Evolutionary conservation across 2,113 vertebrate genomes (phyloP), one percentile per base, ranked within the genome.

Genomic region (Equus quagga): DNA sequence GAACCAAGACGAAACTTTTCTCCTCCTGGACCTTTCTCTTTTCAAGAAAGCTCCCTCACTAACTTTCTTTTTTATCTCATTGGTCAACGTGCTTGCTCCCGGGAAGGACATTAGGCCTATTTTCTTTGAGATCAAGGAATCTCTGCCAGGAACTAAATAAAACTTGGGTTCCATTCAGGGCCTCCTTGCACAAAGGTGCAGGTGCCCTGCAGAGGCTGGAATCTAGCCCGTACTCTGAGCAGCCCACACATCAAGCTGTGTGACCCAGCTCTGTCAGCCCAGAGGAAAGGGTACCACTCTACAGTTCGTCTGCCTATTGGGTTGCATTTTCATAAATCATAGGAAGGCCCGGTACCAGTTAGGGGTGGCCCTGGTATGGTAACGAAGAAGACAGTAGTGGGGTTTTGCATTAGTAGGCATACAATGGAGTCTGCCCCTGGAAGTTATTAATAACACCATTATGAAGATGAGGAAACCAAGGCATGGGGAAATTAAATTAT

Each of bases 381-480:
- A 70, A 28, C 75, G 49, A 94, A 54, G 84, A 96, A 84, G 58
- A 56, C 21, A 80, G 10, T 82, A n/a, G 23, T 64, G 33, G n/a
- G 15, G 46, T 69, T 88, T 93, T 58, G 26, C 49, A 91, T 86
- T 86, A 72, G 56, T 72, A 80, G 33, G 41, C 21, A 49, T 17
- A 10, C 60, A 36, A 24, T 65, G 8, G 23, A 46, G 24, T 88
- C 19, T 46, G 36, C 60, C 85, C 62, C 36, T 44, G 23, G 12
- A 95, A 86, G 75, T 80, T 88, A 88, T 93, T 76, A 92, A 86
- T 72, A 91, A 78, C 60, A 15, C 49, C 33, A 28, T 91, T 85
- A 83, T 60, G 86, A 92, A 97, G 67, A 92, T 33, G 33, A 91
- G 69, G 21, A 95, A 86, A 96, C 79, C 73, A 86, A 90, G 41